phyloP scores from a whole-genome alignment of 2,113 vertebrate species.

The mouse (Mus musculus) region GRCm39 chr6:137401001-137401500 shows the following conservation, averaged over 20 bases:
- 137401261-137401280: background rate
- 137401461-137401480: constrained; percentile 36
- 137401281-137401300: background rate
- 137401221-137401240: background rate
- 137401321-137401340: background rate
- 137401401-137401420: background rate
- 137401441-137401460: background rate
- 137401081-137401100: constrained; percentile 11
- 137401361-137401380: background rate
- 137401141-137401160: background rate
- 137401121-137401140: constrained; percentile 1
- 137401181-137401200: background rate
- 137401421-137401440: background rate
- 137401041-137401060: constrained; percentile 41
- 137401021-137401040: constrained; percentile 48
- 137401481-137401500: background rate
- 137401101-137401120: background rate
- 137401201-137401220: background rate
- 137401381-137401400: background rate
- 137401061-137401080: background rate
- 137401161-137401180: constrained; percentile 19
- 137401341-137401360: background rate
- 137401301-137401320: background rate
- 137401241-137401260: background rate
- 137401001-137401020: constrained; percentile 45